Conservation (phyloP, 2,113 vertebrate species). For the Mesembrinibis cayennensis region DNA sequence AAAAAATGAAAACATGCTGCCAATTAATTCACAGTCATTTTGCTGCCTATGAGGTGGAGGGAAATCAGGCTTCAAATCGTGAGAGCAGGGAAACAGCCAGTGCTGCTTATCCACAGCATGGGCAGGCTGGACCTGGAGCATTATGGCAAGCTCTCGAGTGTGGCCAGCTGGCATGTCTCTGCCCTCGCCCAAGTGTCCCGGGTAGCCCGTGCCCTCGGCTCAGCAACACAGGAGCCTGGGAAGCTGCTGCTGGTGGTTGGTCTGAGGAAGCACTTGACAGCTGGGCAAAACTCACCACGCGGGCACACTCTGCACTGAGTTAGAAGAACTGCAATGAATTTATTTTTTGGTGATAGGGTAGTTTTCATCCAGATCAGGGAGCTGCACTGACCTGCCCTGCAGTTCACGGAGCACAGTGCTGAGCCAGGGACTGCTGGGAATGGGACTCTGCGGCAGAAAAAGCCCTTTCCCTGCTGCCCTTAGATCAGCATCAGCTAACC, state of each 20-base stretch:
- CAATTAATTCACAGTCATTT: neutral
- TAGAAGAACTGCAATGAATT: neutral
- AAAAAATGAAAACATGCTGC: neutral
- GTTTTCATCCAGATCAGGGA: neutral
- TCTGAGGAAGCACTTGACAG: too few species aligned
- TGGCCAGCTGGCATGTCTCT: neutral
- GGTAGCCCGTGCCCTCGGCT: neutral
- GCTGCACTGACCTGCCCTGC: too few species aligned
- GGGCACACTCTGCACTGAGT: neutral
- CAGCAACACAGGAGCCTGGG: neutral
- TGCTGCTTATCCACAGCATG: accelerated
- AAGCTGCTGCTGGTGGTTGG: accelerated
- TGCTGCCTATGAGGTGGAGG: neutral
- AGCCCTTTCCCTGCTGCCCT: neutral
- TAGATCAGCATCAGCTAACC: neutral
- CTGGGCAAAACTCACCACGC: neutral
- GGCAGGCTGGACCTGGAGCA: neutral
- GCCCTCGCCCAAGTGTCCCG: neutral
- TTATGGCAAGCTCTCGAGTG: neutral
- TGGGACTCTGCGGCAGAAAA: neutral
- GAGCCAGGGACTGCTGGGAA: neutral
- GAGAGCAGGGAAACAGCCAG: neutral
- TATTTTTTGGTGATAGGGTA: neutral
- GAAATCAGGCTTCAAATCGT: neutral
- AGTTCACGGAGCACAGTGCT: neutral